phyloP scores from a whole-genome alignment of 2,113 vertebrate species.

The Phyllostomus discolor region DNA sequence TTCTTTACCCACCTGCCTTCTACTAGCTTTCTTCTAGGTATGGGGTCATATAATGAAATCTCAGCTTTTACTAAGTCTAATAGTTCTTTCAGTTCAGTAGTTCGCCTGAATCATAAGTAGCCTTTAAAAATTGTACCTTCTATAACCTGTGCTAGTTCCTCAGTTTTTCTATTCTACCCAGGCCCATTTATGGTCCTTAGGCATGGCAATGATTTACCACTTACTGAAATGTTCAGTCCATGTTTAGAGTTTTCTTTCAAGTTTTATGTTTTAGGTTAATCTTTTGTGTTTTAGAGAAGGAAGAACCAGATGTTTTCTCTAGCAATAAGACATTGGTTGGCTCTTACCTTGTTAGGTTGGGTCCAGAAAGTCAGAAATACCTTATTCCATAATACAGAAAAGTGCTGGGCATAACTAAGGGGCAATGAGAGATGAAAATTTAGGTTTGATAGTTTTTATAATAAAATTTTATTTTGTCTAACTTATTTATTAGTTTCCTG shows the following conservation, averaged over 20 bases:
- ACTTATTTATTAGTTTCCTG: not conserved
- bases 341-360: not conserved
- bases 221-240: not conserved
- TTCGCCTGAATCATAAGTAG: not conserved
- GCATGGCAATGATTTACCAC: not conserved
- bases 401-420: not conserved
- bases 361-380: not conserved
- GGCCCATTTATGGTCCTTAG: not conserved
- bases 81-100: not conserved
- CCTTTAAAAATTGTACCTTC: not conserved
- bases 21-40: not conserved
- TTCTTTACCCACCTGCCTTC: not conserved
- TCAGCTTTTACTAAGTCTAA: not conserved
- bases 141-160: not conserved
- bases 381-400: not conserved
- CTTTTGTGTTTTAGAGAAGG: not conserved
- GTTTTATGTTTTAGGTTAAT: not conserved
- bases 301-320: not conserved
- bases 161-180: not conserved
- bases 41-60: not conserved
- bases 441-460: not conserved
- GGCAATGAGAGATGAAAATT: not conserved
- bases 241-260: not conserved
- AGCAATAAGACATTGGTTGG: not conserved
- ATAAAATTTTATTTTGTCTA: not conserved